phyloP scores from a whole-genome alignment of 1,140 invertebrate species.

The Scaptomyza graminum region DNA sequence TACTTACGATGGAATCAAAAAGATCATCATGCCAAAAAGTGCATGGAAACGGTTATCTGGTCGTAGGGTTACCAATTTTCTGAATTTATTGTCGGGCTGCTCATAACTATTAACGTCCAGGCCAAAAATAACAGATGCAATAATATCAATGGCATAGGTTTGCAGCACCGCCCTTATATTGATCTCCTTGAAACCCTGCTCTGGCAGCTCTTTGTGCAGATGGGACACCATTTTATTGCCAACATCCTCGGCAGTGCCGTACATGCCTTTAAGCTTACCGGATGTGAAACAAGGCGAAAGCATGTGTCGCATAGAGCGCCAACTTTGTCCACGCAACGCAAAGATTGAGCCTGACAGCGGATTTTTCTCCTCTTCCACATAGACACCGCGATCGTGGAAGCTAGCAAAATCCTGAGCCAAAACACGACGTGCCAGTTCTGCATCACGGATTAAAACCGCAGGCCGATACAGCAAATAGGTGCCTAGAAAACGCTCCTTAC shows the following conservation, averaged over 20 bases:
- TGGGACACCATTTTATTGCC: conserved; percentile 77
- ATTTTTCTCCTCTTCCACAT: conserved; percentile 77
- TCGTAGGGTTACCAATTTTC: conserved; percentile 35
- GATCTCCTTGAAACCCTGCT: conserved; percentile 47
- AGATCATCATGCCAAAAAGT: conserved; percentile 54
- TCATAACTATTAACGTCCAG: conserved; percentile 72
- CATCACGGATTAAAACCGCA: conserved; percentile 84
- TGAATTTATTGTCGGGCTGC: conserved; percentile 70
- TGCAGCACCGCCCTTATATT: conserved; percentile 62
- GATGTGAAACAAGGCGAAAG: conserved; percentile 86
- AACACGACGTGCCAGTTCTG: conserved; percentile 83
- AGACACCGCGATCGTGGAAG: conserved; percentile 84
- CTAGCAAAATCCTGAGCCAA: conserved; percentile 83
- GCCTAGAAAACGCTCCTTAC: conserved; percentile 69
- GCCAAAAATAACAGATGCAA: conserved; percentile 72
- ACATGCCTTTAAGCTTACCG: conserved; percentile 86
- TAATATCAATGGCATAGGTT: conserved; percentile 74
- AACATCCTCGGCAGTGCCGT: conserved; percentile 83
- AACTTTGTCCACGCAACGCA: conserved; percentile 83
- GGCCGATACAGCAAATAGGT: conserved; percentile 82
- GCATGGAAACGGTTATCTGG: conserved; percentile 20
- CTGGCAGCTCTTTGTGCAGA: conserved; percentile 50
- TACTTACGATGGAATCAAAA: conserved; percentile 71
- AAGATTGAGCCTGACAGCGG: conserved; percentile 83
- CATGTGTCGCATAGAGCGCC: conserved; percentile 85